phyloP scores from a whole-genome alignment of 2,113 vertebrate species.

The Cinclus mexicanus region DNA sequence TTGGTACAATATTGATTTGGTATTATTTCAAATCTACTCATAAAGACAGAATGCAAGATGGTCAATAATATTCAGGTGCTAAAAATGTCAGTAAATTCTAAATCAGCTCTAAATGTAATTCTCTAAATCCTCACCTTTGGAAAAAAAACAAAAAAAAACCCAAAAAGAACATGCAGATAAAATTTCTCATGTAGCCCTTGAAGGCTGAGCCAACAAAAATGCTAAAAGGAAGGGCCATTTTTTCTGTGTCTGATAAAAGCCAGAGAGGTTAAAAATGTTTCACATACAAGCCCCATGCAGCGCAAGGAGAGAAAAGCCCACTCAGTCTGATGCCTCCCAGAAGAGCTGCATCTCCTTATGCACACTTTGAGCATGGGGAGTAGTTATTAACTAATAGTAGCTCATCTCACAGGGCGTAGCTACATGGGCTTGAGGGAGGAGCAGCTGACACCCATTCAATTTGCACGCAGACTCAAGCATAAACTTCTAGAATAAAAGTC shows the following conservation, averaged over 20 bases:
- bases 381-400: background rate
- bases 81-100: background rate
- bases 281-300: background rate
- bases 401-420: slow-evolving; percentile 3
- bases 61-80: background rate
- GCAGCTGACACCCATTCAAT: slow-evolving; percentile 7
- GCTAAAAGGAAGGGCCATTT: background rate
- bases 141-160: no score
- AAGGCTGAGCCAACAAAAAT: background rate
- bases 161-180: background rate
- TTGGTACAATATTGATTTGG: background rate
- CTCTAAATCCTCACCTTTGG: background rate
- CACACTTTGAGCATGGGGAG: background rate
- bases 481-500: background rate
- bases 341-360: background rate
- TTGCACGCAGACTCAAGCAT: background rate
- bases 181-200: background rate
- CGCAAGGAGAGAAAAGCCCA: background rate
- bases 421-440: background rate
- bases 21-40: background rate
- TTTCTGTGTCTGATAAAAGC: background rate
- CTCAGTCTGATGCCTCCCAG: background rate
- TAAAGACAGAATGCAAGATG: background rate
- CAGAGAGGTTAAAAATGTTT: background rate
- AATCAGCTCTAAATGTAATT: background rate